Base-by-base conservation (phyloP, 2,888 invertebrate species). In the Megalurothrips usitatus region DNA sequence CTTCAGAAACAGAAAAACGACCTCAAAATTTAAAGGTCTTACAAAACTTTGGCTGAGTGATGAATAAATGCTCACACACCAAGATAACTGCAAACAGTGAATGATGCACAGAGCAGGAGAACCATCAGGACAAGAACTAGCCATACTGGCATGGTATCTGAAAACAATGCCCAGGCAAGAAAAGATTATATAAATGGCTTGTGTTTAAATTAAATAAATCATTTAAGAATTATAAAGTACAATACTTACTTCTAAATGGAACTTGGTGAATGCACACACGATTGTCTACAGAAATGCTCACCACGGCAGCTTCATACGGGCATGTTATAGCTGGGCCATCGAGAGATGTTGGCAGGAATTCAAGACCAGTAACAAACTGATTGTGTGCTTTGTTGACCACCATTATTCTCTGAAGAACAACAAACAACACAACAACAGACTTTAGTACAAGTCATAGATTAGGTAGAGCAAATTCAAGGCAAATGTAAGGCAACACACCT, bases 261-360 rank as follows among this genome's bases (percentile, higher is more conserved):
- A 97, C 90, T 86, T 93, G 94, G 89, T 96, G 96, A 86, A 97
- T 93, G 87, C 94, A 94, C 84, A 97, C 92, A 88, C 94, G 93
- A 89, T 98, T 98, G 90, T 98, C 98, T 63, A 97, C 96, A 47
- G 97, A 97, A 86, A 98, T 96, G 87, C 97, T 97, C 84, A 98
- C 90, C 84, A 98, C 93, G 78, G 97, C 96, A 81, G 96, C 94
- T 87, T 96, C 95, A 79, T 92, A 90, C 85, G 92, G 92, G 85
- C 92, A 92, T 26, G 93, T 92, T 82, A 94, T 91, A 78, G 93
- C 90, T 79, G 93, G 92, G 43, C 92, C 92, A 86, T 94, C 94
- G 83, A 90, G 88, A 85, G 89, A 90, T 83, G 89, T 89, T 48
- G 96, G 96, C 85, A 98, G 89, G 89, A 99, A 99, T 89, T 96